Conservation (phyloP, 2,113 vertebrate species). For the Petrocephalus zakoni region DNA sequence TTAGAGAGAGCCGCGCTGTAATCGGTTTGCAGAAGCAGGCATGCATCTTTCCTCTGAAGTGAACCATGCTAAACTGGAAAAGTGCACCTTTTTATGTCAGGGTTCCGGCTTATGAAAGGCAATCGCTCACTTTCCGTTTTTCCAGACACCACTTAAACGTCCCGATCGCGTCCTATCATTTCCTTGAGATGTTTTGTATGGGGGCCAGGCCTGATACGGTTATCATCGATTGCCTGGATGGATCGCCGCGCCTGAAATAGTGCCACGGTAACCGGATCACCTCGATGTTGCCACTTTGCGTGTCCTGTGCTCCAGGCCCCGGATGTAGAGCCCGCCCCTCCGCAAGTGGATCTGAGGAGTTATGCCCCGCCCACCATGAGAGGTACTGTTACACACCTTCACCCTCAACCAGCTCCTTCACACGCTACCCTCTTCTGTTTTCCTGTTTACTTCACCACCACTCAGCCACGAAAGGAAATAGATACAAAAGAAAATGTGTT, state of each 20-base stretch:
- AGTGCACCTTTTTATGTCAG: background rate
- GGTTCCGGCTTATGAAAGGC: background rate
- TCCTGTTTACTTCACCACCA: background rate
- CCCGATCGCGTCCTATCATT: background rate
- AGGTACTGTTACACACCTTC: conserved; percentile 66
- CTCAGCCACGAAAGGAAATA: background rate
- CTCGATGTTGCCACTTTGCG: background rate
- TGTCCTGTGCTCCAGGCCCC: conserved; percentile 48
- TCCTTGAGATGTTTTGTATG: background rate
- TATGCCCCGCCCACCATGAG: conserved; percentile 75
- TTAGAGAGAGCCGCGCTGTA: background rate
- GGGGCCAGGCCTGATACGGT: background rate
- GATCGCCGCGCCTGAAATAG: conserved; percentile 21
- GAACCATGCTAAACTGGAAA: background rate
- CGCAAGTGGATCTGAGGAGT: conserved; percentile 83
- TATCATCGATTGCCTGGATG: conserved; percentile 20
- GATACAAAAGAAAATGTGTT: background rate
- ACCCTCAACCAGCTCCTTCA: background rate
- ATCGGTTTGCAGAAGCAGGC: background rate
- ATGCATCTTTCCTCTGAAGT: background rate
- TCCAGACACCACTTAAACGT: conserved; percentile 3
- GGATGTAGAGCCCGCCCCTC: conserved; percentile 60
- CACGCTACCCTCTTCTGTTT: background rate
- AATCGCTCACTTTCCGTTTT: conserved; percentile 19
- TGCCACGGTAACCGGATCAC: conserved; percentile 12